Evolutionary conservation across 1,140 invertebrate species (phyloP).

Genomic region (Platorchestia sp.): DNA sequence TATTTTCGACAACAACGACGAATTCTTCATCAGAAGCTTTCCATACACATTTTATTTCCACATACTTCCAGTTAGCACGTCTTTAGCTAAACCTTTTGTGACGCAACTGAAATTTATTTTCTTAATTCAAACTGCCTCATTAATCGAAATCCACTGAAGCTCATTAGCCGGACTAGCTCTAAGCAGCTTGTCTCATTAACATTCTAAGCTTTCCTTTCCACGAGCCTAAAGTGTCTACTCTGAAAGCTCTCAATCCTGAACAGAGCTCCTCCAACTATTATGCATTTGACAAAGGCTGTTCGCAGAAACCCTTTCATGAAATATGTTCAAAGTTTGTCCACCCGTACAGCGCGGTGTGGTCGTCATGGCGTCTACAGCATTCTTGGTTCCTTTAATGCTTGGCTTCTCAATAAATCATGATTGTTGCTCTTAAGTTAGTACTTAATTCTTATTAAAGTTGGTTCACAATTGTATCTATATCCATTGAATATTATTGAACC

Average conservation of each 20-base stretch:
- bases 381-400: not conserved
- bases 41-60: not conserved
- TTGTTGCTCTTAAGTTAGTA: not conserved
- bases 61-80: not conserved
- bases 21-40: not conserved
- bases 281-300: conserved; percentile 1
- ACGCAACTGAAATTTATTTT: not conserved
- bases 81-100: not conserved
- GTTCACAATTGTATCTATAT: not conserved
- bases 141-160: not conserved
- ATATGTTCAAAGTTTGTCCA: not conserved
- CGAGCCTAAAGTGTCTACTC: conserved; percentile 22
- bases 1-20: not conserved
- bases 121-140: not conserved
- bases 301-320: conserved; percentile 17
- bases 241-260: not conserved
- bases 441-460: not conserved
- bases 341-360: not conserved
- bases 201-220: conserved; percentile 35
- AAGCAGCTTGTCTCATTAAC: conserved; percentile 48
- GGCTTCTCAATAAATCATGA: not conserved
- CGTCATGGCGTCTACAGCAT: not conserved
- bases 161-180: not conserved
- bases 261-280: conserved; percentile 32
- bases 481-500: not conserved